Evolutionary conservation across 2,113 vertebrate species (phyloP).

Genomic region (Muntiacus muntjak): DNA sequence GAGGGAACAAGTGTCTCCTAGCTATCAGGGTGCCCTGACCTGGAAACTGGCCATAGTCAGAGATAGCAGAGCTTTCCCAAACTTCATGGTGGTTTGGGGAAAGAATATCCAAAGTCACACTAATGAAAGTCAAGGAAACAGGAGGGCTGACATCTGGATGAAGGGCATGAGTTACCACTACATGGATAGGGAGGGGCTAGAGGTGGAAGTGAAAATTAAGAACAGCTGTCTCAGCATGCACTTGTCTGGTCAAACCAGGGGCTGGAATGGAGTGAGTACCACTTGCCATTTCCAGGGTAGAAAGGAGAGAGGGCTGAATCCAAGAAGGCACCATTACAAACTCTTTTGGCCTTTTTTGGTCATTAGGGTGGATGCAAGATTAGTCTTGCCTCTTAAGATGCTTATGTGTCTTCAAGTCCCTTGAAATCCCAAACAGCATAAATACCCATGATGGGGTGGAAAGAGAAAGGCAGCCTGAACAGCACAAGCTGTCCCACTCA

Average conservation of each 20-base stretch:
- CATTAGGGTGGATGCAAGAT: background rate
- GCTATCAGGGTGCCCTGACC: background rate
- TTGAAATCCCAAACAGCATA: background rate
- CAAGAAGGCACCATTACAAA: background rate
- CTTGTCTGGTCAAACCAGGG: background rate
- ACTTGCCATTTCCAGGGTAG: background rate
- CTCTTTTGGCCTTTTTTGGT: background rate
- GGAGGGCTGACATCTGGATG: background rate
- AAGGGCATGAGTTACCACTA: background rate
- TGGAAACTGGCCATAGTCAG: background rate
- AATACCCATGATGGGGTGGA: background rate
- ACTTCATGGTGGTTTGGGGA: background rate
- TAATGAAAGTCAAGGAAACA: background rate
- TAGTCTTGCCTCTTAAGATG: background rate
- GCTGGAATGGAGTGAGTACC: background rate
- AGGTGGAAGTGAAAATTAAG: background rate
- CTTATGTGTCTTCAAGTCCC: background rate
- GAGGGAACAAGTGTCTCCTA: background rate
- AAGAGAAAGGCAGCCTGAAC: too few species aligned
- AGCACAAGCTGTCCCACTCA: accelerated
- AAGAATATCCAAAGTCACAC: background rate
- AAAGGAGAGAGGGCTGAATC: background rate
- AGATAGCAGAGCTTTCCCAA: background rate
- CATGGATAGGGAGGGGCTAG: background rate
- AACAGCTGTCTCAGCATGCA: background rate